Percentiles rank a stretch among this genome's conserved stretches.
phyloP scores from a whole-genome alignment of 2,113 vertebrate species.

The Montifringilla adamsi region DNA sequence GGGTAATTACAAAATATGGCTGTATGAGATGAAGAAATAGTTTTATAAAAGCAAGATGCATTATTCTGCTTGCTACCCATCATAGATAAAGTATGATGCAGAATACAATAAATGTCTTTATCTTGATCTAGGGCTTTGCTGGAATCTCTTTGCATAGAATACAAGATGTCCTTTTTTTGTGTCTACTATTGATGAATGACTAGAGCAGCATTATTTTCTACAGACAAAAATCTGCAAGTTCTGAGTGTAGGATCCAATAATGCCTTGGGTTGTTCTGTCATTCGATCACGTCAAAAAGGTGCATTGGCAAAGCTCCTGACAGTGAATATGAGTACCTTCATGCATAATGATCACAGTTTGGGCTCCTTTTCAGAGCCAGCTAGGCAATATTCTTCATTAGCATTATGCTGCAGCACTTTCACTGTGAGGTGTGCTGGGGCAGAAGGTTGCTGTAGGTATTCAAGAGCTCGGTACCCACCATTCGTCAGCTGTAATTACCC shows the following conservation, averaged over 20 bases:
- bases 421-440: conserved; percentile 1
- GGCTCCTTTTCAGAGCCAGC: background rate
- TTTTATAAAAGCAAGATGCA: background rate
- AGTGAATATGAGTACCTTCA: background rate
- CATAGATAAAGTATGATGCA: background rate
- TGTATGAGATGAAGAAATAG: background rate
- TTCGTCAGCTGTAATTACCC: conserved; percentile 46
- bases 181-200: background rate
- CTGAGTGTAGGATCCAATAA: background rate
- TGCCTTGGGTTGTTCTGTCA: background rate
- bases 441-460: background rate
- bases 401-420: background rate
- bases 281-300: background rate
- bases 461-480: background rate
- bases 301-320: background rate
- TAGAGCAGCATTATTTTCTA: background rate
- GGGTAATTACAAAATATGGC: background rate
- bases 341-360: background rate
- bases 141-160: background rate
- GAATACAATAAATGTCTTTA: background rate
- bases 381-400: conserved; percentile 8
- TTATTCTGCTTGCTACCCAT: background rate
- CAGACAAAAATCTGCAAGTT: background rate
- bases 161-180: background rate
- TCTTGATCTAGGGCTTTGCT: background rate